Evolutionary conservation across 2,888 invertebrate genomes (phyloP).

Genomic region (Drosophila conformis): DNA sequence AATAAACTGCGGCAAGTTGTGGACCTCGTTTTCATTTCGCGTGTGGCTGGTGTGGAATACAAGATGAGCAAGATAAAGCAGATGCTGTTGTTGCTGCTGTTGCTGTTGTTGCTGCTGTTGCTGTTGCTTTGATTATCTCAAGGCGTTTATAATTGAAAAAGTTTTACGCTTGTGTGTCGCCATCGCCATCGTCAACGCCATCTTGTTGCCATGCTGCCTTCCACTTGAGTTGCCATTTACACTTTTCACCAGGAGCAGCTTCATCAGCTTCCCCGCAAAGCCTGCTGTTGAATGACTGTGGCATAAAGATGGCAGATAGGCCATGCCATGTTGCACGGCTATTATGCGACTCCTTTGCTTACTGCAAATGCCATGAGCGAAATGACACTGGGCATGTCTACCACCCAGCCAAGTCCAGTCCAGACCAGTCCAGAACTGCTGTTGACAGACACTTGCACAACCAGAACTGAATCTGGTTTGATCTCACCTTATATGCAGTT

Average conservation of each 20-base stretch:
- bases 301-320: conserved; percentile 21
- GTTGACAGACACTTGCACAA: conserved; percentile 10
- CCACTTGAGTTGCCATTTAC: conserved; percentile 59
- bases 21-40: conserved; percentile 14
- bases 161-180: conserved; percentile 62
- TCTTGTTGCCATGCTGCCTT: conserved; percentile 18
- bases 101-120: conserved; percentile 8
- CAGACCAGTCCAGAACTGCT: not conserved
- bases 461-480: conserved; percentile 10
- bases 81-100: conserved; percentile 6
- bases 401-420: not conserved
- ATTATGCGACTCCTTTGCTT: not conserved
- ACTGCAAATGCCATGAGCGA: not conserved
- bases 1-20: conserved; percentile 50
- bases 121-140: conserved; percentile 53
- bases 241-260: conserved; percentile 53
- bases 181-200: conserved; percentile 19
- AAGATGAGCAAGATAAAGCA: conserved; percentile 21
- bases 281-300: conserved; percentile 14
- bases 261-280: conserved; percentile 1
- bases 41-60: conserved; percentile 3
- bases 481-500: conserved; percentile 21
- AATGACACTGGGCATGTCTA: not conserved
- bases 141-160: conserved; percentile 72
- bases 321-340: not conserved